These are phyloP conservation scores for Tipula unca DNA, from an alignment of 2,888 invertebrate genomes.

Conservation along the genomic window DNA sequence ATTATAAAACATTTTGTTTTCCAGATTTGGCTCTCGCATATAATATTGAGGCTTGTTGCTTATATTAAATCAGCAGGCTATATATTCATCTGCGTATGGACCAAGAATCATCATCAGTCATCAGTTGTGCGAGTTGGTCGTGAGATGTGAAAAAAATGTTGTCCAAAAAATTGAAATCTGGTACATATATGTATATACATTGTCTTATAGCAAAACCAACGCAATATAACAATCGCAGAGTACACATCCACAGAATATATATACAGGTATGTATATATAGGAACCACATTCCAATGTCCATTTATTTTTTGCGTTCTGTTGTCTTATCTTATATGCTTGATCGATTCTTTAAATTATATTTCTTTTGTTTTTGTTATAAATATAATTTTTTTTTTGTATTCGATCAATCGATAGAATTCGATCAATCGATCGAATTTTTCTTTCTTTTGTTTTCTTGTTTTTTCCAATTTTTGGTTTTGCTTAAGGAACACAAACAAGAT, in stretches of 20 bases:
- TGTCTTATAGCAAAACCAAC: background rate
- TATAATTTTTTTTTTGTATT: background rate
- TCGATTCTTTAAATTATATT: constrained; percentile 14
- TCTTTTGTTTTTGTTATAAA: background rate
- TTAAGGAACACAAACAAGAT: background rate
- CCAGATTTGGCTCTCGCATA: background rate
- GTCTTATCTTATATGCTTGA: background rate
- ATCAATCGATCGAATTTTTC: background rate
- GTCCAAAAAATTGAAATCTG: background rate
- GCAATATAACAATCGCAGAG: background rate
- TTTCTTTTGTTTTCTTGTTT: background rate
- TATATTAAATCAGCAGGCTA: background rate
- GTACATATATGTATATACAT: background rate
- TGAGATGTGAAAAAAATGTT: background rate
- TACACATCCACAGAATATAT: constrained; percentile 1
- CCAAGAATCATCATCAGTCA: background rate
- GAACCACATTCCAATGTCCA: constrained; percentile 8
- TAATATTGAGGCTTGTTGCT: background rate
- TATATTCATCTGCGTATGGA: background rate
- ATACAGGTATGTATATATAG: too few species aligned
- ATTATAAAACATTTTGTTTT: too few species aligned
- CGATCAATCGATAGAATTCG: constrained; percentile 8
- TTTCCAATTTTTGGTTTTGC: background rate
- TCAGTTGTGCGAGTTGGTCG: background rate
- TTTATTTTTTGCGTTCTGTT: background rate